phyloP scores from a whole-genome alignment of 2,113 vertebrate genomes.

The Sylvietta virens region DNA sequence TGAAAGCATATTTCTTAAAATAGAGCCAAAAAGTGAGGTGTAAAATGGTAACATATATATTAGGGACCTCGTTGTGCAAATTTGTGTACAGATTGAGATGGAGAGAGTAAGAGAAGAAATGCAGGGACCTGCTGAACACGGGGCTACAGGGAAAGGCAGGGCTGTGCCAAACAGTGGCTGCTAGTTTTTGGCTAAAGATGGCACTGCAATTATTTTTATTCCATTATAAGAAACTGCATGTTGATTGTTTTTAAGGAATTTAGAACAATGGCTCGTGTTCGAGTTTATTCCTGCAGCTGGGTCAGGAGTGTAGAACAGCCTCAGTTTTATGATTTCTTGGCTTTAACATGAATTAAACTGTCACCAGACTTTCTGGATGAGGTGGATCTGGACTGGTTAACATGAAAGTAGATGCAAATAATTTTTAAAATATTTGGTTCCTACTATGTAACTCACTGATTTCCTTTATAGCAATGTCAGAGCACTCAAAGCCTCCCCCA shows the following conservation, averaged over 20 bases:
- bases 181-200: neutral
- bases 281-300: neutral
- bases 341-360: neutral
- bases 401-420: neutral
- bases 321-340: neutral
- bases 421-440: neutral
- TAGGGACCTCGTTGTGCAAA: neutral
- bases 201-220: neutral
- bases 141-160: neutral
- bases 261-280: neutral
- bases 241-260: neutral
- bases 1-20: neutral
- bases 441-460: neutral
- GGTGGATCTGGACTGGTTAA: neutral
- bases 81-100: neutral
- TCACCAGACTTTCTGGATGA: neutral
- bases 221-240: neutral
- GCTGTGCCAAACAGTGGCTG: neutral
- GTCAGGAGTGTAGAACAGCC: neutral
- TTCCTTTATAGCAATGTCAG: neutral
- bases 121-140: neutral
- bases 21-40: neutral
- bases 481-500: neutral
- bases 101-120: neutral
- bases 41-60: neutral